Percentiles rank a stretch among this genome's conserved stretches.
phyloP scores from a whole-genome alignment of 2,797 vertebrate genomes.

The Anisognathus igniventris region DNA sequence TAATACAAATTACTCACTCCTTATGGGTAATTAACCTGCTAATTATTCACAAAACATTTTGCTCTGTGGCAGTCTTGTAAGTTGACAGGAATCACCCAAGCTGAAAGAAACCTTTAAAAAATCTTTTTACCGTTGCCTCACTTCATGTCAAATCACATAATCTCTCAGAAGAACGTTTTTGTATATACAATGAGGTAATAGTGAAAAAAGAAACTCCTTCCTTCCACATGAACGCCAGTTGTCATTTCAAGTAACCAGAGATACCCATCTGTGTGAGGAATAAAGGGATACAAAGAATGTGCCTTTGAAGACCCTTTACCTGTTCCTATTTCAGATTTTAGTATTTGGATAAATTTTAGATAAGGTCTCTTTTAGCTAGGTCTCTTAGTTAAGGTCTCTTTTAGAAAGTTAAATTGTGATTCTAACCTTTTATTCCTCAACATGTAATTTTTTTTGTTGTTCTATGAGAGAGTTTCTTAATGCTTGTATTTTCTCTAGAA shows the following conservation, averaged over 20 bases:
- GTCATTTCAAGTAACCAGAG: conserved; percentile 42
- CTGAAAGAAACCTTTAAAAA: conserved; percentile 54
- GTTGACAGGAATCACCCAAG: conserved; percentile 55
- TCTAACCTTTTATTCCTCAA: neutral
- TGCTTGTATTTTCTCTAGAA: neutral
- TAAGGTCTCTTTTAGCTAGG: neutral
- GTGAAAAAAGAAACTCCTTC: conserved; percentile 37
- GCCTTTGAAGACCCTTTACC: neutral
- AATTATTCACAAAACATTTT: conserved; percentile 63
- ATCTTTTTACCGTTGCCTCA: conserved; percentile 11
- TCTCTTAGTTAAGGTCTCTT: neutral
- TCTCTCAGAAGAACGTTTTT: neutral
- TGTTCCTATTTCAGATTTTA: neutral
- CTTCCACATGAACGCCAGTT: conserved; percentile 37
- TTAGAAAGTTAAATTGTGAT: neutral
- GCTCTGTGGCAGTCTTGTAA: neutral
- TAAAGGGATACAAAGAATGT: neutral
- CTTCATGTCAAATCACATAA: conserved; percentile 46
- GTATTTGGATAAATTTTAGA: neutral
- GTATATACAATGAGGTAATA: conserved; percentile 50
- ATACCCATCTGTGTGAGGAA: neutral
- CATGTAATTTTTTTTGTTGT: neutral
- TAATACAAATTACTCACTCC: conserved; percentile 41
- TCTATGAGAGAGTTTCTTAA: neutral
- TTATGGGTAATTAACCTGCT: conserved; percentile 66